phyloP scores from a whole-genome alignment of 2,888 invertebrate genomes.

The Notodonta dromedarius region DNA sequence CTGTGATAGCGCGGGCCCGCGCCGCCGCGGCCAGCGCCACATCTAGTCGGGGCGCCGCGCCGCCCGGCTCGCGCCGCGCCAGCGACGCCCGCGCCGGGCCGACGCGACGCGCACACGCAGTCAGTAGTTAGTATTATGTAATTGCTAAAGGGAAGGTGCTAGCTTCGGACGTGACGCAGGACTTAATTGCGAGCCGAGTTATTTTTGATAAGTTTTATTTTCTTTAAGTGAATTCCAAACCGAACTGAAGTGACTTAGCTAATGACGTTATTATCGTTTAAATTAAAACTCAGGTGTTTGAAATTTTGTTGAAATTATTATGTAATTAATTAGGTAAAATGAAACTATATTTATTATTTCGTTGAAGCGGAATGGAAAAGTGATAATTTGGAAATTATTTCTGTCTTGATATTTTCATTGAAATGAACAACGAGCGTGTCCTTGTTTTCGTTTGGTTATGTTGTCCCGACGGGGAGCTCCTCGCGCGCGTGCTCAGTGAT shows the following conservation, averaged over 20 bases:
- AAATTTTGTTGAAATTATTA: conserved; percentile 84
- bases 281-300: conserved; percentile 77
- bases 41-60: conserved; percentile 65
- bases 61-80: conserved; percentile 47
- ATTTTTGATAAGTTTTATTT: conserved; percentile 84
- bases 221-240: conserved; percentile 81
- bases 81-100: conserved; percentile 47
- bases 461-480: conserved; percentile 50
- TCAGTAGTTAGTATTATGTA: conserved; percentile 83
- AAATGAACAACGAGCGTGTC: conserved; percentile 67
- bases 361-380: conserved; percentile 65
- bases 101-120: conserved; percentile 68
- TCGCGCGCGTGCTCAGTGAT: conserved; percentile 43
- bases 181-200: conserved; percentile 81
- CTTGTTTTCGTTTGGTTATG: conserved; percentile 65
- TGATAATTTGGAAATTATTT: conserved; percentile 81
- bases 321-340: conserved; percentile 81
- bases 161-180: conserved; percentile 84
- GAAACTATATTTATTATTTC: conserved; percentile 79
- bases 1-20: conserved; percentile 73
- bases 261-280: conserved; percentile 77
- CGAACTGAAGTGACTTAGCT: conserved; percentile 79
- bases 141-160: conserved; percentile 83
- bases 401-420: conserved; percentile 81
- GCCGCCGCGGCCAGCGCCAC: conserved; percentile 56